A percentile compares a stretch with the other conserved stretches of the same genome.
These are phyloP conservation scores for Okamejei kenojei DNA, from an alignment of 2,797 vertebrate species.

Conservation along the genomic window DNA sequence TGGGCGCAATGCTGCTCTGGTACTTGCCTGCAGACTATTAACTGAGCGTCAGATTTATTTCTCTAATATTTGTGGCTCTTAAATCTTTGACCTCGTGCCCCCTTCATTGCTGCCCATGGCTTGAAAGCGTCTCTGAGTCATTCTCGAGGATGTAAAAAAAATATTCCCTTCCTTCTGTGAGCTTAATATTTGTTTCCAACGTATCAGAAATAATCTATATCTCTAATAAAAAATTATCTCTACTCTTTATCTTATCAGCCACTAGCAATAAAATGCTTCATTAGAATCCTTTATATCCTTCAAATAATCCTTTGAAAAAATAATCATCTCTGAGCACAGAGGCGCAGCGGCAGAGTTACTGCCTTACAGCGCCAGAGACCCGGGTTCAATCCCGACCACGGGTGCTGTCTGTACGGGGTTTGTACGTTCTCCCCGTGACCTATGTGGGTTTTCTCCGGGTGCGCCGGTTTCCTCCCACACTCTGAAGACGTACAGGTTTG, in stretches of 20 bases:
- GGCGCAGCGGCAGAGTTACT: too few species aligned
- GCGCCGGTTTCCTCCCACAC: too few species aligned
- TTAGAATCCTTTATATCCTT: too few species aligned
- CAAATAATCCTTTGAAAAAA: not conserved
- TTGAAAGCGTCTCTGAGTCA: not conserved
- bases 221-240: not conserved
- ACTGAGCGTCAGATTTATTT: not conserved
- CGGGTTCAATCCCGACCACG: too few species aligned
- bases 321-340: not conserved
- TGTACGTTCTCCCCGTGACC: too few species aligned
- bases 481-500: too few species aligned
- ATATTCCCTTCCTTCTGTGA: not conserved
- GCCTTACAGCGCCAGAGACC: too few species aligned
- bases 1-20: not conserved
- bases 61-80: not conserved
- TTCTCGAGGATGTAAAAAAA: not conserved
- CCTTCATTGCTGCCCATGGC: not conserved
- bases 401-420: too few species aligned
- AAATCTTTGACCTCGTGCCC: not conserved
- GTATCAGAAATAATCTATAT: not conserved
- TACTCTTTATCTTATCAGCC: not conserved
- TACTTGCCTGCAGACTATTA: not conserved
- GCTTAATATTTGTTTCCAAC: not conserved
- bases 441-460: too few species aligned
- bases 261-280: not conserved